A percentile compares a stretch with the other conserved stretches of the same genome.
These are phyloP conservation scores for Cephus rjabovi DNA, from an alignment of 2,888 invertebrate genomes.

Conservation along the genomic window DNA sequence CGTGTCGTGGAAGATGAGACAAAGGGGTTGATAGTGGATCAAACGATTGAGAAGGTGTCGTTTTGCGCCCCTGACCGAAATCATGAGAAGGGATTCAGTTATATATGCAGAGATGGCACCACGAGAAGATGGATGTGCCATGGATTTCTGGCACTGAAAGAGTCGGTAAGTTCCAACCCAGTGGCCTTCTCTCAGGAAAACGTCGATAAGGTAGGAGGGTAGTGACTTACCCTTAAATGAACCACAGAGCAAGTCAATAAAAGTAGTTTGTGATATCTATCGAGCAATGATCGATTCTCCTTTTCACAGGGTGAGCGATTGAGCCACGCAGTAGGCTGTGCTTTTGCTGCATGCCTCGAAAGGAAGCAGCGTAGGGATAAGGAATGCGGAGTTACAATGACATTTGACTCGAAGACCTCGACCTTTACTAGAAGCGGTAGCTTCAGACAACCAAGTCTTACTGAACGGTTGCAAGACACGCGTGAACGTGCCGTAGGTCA, in stretches of 20 bases:
- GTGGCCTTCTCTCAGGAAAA: background rate
- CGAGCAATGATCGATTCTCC: background rate
- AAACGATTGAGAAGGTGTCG: constrained; percentile 99
- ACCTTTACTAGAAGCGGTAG: constrained; percentile 95
- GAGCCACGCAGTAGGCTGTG: constrained; percentile 99
- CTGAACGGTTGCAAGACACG: constrained; percentile 75
- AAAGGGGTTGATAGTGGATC: constrained; percentile 98
- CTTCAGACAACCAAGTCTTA: constrained; percentile 86
- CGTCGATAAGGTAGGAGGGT: constrained; percentile 15
- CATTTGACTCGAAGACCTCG: constrained; percentile 88
- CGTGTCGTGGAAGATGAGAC: constrained; percentile 99
- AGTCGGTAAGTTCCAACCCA: constrained; percentile 74
- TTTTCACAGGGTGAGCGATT: constrained; percentile 86
- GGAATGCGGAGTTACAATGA: constrained; percentile 94
- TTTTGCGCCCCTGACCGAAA: constrained; percentile 99
- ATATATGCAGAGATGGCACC: constrained; percentile 98
- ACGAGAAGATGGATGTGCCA: constrained; percentile 99
- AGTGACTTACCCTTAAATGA: background rate
- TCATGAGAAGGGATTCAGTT: constrained; percentile 97
- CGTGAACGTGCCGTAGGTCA: constrained; percentile 73
- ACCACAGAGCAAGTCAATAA: background rate
- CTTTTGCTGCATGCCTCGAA: constrained; percentile 98
- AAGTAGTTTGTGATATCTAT: background rate
- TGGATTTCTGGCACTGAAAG: constrained; percentile 95
- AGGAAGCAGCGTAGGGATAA: constrained; percentile 97